These are phyloP conservation scores for Melolontha melolontha DNA, from an alignment of 2,888 invertebrate species.

Conservation along the genomic window DNA sequence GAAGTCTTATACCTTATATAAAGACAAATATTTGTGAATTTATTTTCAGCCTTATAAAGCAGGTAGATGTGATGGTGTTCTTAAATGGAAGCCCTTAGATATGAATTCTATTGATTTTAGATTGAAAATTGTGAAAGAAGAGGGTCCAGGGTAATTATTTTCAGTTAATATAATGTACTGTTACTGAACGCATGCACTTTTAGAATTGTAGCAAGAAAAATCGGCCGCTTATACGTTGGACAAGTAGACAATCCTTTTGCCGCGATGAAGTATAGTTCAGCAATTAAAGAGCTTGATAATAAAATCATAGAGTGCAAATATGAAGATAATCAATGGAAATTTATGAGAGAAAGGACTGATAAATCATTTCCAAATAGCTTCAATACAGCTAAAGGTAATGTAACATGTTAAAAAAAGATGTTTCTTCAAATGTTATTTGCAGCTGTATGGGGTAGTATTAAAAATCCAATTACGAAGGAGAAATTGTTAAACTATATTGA, in stretches of 20 bases:
- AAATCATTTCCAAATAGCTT: conserved; percentile 95
- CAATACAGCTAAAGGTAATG: conserved; percentile 83
- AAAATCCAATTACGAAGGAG: conserved; percentile 87
- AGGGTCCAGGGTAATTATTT: conserved; percentile 76
- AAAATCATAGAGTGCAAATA: conserved; percentile 97
- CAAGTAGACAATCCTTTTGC: conserved; percentile 76
- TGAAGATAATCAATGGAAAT: conserved; percentile 87
- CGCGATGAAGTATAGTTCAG: conserved; percentile 82
- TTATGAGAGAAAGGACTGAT: conserved; percentile 95
- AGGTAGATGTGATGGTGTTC: conserved; percentile 84
- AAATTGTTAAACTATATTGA: conserved; percentile 80
- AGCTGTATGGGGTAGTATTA: conserved; percentile 88
- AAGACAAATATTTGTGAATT: conserved; percentile 15
- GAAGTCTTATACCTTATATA: too few relatives aligned
- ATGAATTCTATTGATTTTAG: conserved; percentile 97
- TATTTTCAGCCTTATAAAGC: conserved; percentile 79
- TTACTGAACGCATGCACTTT: conserved; percentile 32
- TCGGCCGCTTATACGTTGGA: conserved; percentile 85
- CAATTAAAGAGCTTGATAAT: conserved; percentile 82
- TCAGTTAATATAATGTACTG: conserved; percentile 25
- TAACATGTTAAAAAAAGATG: neutral
- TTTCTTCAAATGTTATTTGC: conserved; percentile 57
- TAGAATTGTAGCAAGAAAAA: conserved; percentile 76
- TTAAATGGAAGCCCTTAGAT: conserved; percentile 97
- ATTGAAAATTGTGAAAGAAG: conserved; percentile 81